Evolutionary conservation across 2,888 invertebrate genomes (phyloP), one percentile per base, ranked within the genome.

Genomic region (Trissoscelio sp.): DNA sequence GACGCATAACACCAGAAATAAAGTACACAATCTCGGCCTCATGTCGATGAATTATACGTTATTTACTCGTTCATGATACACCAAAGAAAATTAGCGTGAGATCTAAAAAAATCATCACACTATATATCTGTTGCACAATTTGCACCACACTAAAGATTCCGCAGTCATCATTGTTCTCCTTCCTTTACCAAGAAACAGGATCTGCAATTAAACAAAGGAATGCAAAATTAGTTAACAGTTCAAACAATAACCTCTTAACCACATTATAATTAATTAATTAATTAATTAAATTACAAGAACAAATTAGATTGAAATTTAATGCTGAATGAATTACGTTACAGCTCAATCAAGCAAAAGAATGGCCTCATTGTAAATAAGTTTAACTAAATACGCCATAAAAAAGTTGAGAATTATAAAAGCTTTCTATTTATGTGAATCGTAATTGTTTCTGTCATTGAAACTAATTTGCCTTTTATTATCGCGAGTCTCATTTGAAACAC

Each of bases 11-110:
- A 88, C 83, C 84, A 89, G 85, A 83, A 90, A 87, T 85, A 89
- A 85, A 84, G 85, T 83, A 85, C 88, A 89, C 88, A 88, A 87
- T 88, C 90, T 89, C 87, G 88, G 89, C 89, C 88, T 90, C 91
- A 91, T 91, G 86, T 88, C 89, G 88, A 86, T 83, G 83, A 83
- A 81, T 86, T 86, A 85, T 85, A 77, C 78, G 83, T 81, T 84
- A 75, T 84, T 87, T 89, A 90, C 89, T 89, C 89, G 89, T 88
- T 86, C 90, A 89, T 89, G 80, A 87, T 88, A 84, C 77, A 82
- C 81, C 81, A 83, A 73, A 58, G 70, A 75, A 66, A 80, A 77
- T 73, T 74, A 77, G 69, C 74, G 74, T 72, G 72, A 53, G 74
- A 74, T 77, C 12, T 14, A 55, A 67, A 79, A 75, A 73, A 74